A percentile compares a stretch with the other conserved stretches of the same genome.
Evolutionary conservation across 2,888 invertebrate species (phyloP).

Genomic region (Spilarctia lutea): DNA sequence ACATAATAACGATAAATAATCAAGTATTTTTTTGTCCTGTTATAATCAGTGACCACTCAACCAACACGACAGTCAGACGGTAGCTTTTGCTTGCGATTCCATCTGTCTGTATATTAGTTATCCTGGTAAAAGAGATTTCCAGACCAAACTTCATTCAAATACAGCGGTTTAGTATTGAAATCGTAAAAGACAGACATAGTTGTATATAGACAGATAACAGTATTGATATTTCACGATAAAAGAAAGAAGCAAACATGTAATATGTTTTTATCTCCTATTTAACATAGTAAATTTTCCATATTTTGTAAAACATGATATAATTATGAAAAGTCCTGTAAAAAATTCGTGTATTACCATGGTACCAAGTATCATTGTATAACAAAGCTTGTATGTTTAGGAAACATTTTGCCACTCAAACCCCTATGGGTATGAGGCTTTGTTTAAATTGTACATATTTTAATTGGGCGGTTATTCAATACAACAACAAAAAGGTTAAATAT

Average conservation of each 20-base stretch:
- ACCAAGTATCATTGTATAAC: background rate
- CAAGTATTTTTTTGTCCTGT: too few relatives aligned
- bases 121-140: too few relatives aligned
- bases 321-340: background rate
- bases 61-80: too few relatives aligned
- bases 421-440: background rate
- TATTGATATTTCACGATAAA: too few relatives aligned
- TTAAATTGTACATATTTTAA: background rate
- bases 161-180: too few relatives aligned
- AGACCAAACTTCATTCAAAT: too few relatives aligned
- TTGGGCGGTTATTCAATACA: background rate
- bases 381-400: background rate
- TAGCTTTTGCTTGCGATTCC: too few relatives aligned
- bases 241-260: background rate
- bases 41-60: too few relatives aligned
- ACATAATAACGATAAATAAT: too few relatives aligned
- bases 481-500: background rate
- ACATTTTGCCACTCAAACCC: background rate
- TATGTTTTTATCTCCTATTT: background rate
- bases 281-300: background rate
- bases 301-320: background rate
- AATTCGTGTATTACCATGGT: background rate
- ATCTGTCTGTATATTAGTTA: too few relatives aligned
- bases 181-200: too few relatives aligned
- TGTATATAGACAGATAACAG: too few relatives aligned